These are phyloP conservation scores for Mycogona germanica DNA, from an alignment of 2,888 invertebrate species.

Conservation along the genomic window DNA sequence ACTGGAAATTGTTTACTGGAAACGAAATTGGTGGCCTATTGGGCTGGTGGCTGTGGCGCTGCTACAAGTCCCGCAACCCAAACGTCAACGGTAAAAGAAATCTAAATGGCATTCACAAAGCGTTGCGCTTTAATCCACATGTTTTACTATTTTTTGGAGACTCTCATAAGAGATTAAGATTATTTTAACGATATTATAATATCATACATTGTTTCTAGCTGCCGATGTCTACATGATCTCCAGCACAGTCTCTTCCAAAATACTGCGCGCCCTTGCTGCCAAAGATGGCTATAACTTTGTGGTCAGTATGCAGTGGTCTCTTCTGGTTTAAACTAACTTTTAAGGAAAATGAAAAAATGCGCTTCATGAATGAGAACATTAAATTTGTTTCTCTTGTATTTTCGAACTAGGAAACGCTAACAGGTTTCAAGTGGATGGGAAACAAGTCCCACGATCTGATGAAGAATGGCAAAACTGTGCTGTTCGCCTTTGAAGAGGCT, in stretches of 20 bases:
- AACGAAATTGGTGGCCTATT: constrained; percentile 90
- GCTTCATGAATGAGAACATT: background rate
- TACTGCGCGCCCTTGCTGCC: constrained; percentile 65
- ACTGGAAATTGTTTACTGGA: constrained; percentile 85
- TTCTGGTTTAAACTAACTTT: background rate
- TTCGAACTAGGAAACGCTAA: constrained; percentile 77
- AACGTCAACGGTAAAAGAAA: constrained; percentile 24
- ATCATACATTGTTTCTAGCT: constrained; percentile 13
- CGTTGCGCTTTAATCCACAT: background rate
- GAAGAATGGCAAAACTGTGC: constrained; percentile 55
- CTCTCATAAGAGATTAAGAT: too few relatives aligned
- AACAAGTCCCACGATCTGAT: constrained; percentile 64
- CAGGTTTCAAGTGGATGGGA: constrained; percentile 99
- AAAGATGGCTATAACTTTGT: constrained; percentile 60
- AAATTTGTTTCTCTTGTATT: background rate
- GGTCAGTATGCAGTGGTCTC: constrained; percentile 38
- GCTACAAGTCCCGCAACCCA: constrained; percentile 39
- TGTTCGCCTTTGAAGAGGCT: constrained; percentile 97
- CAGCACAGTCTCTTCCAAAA: constrained; percentile 94
- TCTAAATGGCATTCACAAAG: background rate
- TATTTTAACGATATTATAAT: background rate
- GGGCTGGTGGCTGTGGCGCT: constrained; percentile 81
- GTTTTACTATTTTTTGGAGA: background rate
- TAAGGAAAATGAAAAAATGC: background rate
- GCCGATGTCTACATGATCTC: constrained; percentile 69